These are phyloP conservation scores for Toxonevra muliebris DNA, from an alignment of 2,888 invertebrate species.

Conservation along the genomic window DNA sequence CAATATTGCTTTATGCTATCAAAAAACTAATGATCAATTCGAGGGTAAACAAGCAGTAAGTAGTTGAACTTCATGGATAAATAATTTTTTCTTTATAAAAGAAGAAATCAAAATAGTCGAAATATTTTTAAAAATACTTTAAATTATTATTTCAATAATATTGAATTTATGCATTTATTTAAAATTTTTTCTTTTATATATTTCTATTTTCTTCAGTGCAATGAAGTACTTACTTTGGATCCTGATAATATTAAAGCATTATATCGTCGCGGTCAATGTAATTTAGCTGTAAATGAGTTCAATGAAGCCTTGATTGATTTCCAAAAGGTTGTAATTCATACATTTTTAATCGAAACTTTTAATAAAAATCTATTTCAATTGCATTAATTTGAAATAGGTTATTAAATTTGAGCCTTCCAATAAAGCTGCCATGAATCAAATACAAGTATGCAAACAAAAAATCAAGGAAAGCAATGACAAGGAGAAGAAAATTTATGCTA, in stretches of 20 bases:
- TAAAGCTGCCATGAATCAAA: conserved; percentile 84
- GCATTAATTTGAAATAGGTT: conserved; percentile 63
- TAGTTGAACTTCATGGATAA: too few relatives aligned
- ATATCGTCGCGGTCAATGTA: conserved; percentile 87
- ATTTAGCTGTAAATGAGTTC: conserved; percentile 78
- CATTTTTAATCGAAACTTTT: too few relatives aligned
- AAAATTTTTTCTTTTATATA: background rate
- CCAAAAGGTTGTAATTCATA: conserved; percentile 66
- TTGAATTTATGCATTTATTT: background rate
- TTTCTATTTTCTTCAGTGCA: conserved; percentile 63
- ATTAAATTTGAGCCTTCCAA: conserved; percentile 84
- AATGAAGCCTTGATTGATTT: conserved; percentile 83
- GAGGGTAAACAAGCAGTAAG: conserved; percentile 75
- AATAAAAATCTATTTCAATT: background rate
- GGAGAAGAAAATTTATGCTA: conserved; percentile 89
- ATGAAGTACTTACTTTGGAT: conserved; percentile 79
- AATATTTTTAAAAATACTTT: too few relatives aligned
- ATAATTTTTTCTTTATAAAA: too few relatives aligned
- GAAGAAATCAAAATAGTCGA: too few relatives aligned
- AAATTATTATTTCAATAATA: too few relatives aligned
- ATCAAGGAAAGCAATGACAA: conserved; percentile 79
- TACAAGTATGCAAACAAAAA: conserved; percentile 75
- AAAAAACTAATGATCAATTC: conserved; percentile 73
- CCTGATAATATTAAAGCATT: conserved; percentile 85
- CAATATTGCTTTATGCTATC: conserved; percentile 83